Base-by-base conservation (phyloP, 1,140 invertebrate genomes). In the Goniozus legneri region DNA sequence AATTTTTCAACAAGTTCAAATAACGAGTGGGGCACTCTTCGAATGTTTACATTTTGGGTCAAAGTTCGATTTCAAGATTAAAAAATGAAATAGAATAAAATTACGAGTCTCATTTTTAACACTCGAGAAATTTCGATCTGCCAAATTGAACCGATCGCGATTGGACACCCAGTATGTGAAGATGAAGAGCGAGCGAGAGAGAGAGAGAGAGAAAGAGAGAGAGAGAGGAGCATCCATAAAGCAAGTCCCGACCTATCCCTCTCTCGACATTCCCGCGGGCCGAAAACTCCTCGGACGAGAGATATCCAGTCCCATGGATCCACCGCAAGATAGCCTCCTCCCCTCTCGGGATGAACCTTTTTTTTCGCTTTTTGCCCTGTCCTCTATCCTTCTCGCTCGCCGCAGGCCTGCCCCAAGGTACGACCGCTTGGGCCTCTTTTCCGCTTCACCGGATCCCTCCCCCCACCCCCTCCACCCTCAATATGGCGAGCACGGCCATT, bases 161-260 rank as follows among this genome's bases (percentile, higher is more conserved):
- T n/a, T n/a, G n/a, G n/a, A n/a, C n/a, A n/a, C n/a, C n/a, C n/a
- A n/a, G n/a, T n/a, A n/a, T n/a, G n/a, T n/a, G n/a, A n/a, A n/a
- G 42, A 32, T 45, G 42, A 42, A 49, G 42, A 54, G 42, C 40
- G 34, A 36, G 30, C 37, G 30, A 48, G 36, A 38, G 33, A 47
- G 37, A 44, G 39, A 43, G 40, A 22, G 27, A 6, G 38, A 20
- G 18, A 8, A 32, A 34, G 19, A 30, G 20, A 13, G 19, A 20
- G 15, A 30, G 21, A 12, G 31, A 32, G 14, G n/a, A 37, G 41
- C 40, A 21, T 41, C 45, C 35, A 47, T 48, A 48, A 51, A 51
- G 32, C 49, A 36, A 55, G 55, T 39, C 50, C 51, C 48, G 48
- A 58, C 56, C 56, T 58, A 58, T 58, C 56, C 48, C 51, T 43